phyloP scores from a whole-genome alignment of 35 echinoderm and acorn worm genomes.

The Patiria miniata region DNA sequence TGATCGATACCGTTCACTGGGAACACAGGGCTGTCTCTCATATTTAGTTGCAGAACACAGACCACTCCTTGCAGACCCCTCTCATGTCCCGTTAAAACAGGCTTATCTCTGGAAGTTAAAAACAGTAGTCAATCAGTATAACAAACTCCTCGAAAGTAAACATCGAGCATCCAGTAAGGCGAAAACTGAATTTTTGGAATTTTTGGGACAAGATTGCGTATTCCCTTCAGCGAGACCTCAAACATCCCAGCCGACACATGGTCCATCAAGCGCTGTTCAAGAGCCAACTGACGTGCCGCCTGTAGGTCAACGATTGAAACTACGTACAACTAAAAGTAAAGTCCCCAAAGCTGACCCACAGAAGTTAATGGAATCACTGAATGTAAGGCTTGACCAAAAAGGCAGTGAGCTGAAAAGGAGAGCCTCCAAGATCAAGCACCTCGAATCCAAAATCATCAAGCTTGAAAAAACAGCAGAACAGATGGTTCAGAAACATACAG shows the following conservation, averaged over 20 bases:
- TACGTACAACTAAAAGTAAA: too few species aligned
- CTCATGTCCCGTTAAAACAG: not conserved
- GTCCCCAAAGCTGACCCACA: too few species aligned
- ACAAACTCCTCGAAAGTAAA: not conserved
- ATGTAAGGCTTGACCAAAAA: not conserved
- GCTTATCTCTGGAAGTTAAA: not conserved
- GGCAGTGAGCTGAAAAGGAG: not conserved
- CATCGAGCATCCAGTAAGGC: not conserved
- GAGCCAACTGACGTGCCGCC: too few species aligned
- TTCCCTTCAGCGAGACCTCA: conserved; percentile 13
- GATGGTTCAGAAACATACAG: not conserved
- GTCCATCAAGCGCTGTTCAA: too few species aligned
- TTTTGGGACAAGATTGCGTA: not conserved
- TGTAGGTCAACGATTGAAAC: too few species aligned
- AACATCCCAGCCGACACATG: too few species aligned
- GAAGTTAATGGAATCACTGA: too few species aligned
- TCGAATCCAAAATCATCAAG: not conserved
- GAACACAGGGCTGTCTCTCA: not conserved
- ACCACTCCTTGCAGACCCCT: not conserved
- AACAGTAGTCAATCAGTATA: not conserved
- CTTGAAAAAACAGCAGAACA: not conserved
- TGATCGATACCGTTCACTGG: not conserved
- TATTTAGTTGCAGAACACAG: not conserved
- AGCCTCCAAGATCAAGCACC: not conserved
- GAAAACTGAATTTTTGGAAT: not conserved